Base-by-base conservation (phyloP, 1,140 invertebrate species). In the Pseudomyrmex concolor region DNA sequence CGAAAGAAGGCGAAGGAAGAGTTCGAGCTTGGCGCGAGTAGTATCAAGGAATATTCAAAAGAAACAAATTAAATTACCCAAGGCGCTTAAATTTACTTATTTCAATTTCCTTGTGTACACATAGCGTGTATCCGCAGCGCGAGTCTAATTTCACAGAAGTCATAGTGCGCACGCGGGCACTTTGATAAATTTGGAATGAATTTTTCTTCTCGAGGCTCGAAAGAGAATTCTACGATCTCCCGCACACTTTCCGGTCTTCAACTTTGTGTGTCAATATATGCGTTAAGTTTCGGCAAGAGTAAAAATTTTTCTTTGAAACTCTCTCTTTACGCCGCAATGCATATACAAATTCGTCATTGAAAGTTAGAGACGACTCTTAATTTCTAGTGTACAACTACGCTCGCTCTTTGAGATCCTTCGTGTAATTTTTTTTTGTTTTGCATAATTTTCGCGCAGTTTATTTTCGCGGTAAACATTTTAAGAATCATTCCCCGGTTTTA, bases 61-160 rank as follows among this genome's bases (percentile, higher is more conserved):
- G 76, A 70, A 70, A 78, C 34, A 78, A 55, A 78, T 78, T 70
- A 70, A 78, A 78, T 78, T 78, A 78, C 15, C 34, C 48, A 17
- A 54, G 15, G 10, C 19, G 54, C 54, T 80, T 71, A 71, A 71
- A 43, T 80, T 80, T 48, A 50, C 66, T 70, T 19, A 59, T 19
- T 54, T 60, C 66, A 70, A 80, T 80, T 34, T 71, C 12, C 66
- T 59, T 80, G 12, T 59, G 12, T 59, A 80, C n/a, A 78, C 64
- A 22, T 2, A 13, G 7, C 22, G 22, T 68, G 19, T 25, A 34
- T 25, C 57, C 19, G 8, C 45, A 25, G 22, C 34, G 17, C 63
- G 17, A 64, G 73, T 64, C 48, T 45, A 25, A 80, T 70, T 59
- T 80, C 64, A 2, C 64, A 80, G 54, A 80, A 57, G 51, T 78